Base-by-base conservation (phyloP, 2,113 vertebrate species). In the Pogona vitticeps region DNA sequence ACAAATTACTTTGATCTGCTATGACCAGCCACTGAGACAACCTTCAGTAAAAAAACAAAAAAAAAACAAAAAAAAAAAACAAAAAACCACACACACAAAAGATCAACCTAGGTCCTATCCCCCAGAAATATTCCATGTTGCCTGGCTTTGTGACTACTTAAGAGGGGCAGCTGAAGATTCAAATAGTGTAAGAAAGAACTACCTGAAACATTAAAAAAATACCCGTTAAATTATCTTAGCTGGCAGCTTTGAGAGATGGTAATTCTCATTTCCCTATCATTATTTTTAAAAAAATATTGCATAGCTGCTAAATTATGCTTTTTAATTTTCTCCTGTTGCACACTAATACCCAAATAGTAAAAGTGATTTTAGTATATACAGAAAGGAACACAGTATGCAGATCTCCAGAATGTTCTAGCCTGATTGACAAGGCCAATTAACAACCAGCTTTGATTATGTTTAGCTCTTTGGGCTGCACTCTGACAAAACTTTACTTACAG, bases 171-270 rank as follows among this genome's bases (percentile, higher is more conserved):
- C 88, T 91, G 82, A 93, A 96, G 91, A 95, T 94, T 95, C 95
- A 88, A 96, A 82, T 92, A 96, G 92, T 95, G 96, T 84, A 93
- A 91, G 76, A 94, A 96, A 95, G 94, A 96, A 96, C 95, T 92
- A 96, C 92, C 94, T 94, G 92, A 96, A 96, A 95, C 89, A 46
- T 93, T 92, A 91, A 94, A 95, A 96, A 93, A 95, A 96, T 97
- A 97, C 96, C 97, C 95, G 95, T 97, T 95, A 96, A 96, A 95
- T 97, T 92, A 95, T 88, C 94, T 88, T 92, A 92, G 95, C 92
- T 94, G 96, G 95, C 94, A 96, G 95, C 90, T 94, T 91, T 46
- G 79, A 81, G 91, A 95, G 95, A 65, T 91, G 83, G 85, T 95
- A 93, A 94, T 92, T 91, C 31, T 75, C 93, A 38, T 90, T 82